phyloP scores from a whole-genome alignment of 2,113 vertebrate genomes.

The Jaculus jaculus region DNA sequence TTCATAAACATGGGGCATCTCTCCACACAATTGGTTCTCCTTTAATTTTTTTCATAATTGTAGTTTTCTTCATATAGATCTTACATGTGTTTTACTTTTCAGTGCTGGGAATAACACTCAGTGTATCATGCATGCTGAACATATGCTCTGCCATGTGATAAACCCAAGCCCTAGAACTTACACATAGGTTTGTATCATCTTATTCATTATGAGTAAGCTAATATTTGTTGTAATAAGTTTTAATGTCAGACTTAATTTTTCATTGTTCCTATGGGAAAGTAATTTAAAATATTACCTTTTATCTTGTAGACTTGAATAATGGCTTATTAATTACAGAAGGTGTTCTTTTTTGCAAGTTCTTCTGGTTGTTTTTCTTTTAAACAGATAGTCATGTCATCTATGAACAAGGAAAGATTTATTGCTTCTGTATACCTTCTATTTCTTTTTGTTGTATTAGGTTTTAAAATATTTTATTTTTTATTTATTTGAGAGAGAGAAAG shows the following conservation, averaged over 20 bases:
- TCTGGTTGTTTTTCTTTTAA: neutral
- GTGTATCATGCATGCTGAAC: neutral
- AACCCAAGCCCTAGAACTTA: neutral
- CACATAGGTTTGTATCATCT: neutral
- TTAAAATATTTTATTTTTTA: too few relatives aligned
- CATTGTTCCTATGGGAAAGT: neutral
- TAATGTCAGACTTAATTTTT: neutral
- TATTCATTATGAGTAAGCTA: too few relatives aligned
- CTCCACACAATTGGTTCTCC: neutral
- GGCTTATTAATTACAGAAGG: neutral
- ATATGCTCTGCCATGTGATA: neutral
- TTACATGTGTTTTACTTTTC: neutral
- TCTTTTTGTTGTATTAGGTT: neutral
- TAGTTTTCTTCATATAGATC: neutral
- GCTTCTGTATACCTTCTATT: neutral
- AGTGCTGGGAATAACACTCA: neutral
- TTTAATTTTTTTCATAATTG: neutral
- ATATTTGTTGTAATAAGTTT: neutral
- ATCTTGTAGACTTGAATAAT: neutral
- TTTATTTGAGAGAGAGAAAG: too few relatives aligned
- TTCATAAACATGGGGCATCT: neutral
- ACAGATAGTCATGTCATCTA: neutral
- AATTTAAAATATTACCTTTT: neutral
- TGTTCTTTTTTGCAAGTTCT: neutral
- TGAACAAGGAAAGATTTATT: neutral